A percentile compares a stretch with the other conserved stretches of the same genome.
Evolutionary conservation across 1,140 invertebrate species (phyloP).

Genomic region (Drosophila guanche): DNA sequence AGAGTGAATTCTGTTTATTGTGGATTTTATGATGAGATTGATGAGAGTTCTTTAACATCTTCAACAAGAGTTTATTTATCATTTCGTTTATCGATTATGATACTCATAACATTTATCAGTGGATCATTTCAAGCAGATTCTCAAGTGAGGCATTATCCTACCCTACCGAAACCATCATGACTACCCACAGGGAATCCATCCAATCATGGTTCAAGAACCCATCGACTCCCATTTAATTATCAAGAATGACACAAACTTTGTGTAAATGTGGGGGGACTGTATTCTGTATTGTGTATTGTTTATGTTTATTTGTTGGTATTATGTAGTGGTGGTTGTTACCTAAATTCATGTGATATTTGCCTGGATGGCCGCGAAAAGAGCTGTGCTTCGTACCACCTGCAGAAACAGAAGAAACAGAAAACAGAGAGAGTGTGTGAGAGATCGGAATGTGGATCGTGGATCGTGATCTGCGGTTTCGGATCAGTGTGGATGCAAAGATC

Average conservation of each 20-base stretch:
- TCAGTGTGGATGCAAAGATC: conserved; percentile 3
- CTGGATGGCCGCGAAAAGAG: conserved; percentile 82
- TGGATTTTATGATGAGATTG: too few species aligned
- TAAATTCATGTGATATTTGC: conserved; percentile 83
- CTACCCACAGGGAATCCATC: neutral
- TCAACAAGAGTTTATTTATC: too few species aligned
- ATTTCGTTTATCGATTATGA: too few species aligned
- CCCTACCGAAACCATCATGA: neutral
- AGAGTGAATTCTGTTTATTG: too few species aligned
- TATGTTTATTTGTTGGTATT: conserved; percentile 36
- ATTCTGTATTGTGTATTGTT: conserved; percentile 17
- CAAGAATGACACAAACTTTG: conserved; percentile 65
- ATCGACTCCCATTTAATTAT: conserved; percentile 48
- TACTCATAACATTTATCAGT: too few species aligned
- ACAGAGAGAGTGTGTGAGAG: conserved; percentile 61
- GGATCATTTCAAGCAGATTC: too few species aligned
- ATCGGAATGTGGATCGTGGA: conserved; percentile 19
- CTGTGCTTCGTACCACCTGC: conserved; percentile 82
- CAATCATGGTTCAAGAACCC: conserved; percentile 12
- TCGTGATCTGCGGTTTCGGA: conserved; percentile 3
- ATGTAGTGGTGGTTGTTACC: conserved; percentile 67
- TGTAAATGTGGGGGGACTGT: neutral
- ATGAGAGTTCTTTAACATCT: too few species aligned
- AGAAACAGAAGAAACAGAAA: conserved; percentile 48
- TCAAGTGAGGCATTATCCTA: too few species aligned